Evolutionary conservation across 2,113 vertebrate species (phyloP).

Genomic region (Corythornis vintsioides): DNA sequence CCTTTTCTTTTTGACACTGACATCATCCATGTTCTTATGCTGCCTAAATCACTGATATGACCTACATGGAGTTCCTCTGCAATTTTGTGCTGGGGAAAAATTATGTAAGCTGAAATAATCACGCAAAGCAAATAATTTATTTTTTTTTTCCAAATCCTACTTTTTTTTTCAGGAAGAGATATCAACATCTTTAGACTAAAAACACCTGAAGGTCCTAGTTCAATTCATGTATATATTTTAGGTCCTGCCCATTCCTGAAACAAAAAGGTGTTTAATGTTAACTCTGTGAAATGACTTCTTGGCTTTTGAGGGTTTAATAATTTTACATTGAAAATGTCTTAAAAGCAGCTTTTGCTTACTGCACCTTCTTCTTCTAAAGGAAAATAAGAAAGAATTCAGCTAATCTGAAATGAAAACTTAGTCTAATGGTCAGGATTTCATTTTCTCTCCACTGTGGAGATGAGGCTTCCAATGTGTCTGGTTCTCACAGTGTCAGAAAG

Average conservation of each 20-base stretch:
- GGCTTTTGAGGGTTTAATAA: background rate
- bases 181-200: background rate
- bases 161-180: background rate
- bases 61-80: background rate
- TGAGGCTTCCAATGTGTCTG: background rate
- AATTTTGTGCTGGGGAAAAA: background rate
- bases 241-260: background rate
- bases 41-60: background rate
- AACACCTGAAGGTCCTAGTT: background rate
- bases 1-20: background rate
- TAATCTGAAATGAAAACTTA: background rate
- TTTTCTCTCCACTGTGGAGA: background rate
- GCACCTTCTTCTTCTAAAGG: background rate
- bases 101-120: slow-evolving; percentile 22
- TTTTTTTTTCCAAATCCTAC: background rate
- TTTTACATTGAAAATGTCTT: background rate
- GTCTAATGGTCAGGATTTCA: background rate
- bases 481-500: background rate
- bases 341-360: background rate
- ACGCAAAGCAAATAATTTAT: background rate
- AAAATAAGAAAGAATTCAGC: background rate
- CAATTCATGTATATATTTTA: background rate
- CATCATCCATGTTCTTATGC: background rate
- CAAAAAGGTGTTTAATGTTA: background rate
- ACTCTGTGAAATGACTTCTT: background rate